Percentiles rank a stretch among this genome's conserved stretches.
These are phyloP conservation scores for Zoanthus sociatus DNA, from an alignment of 92 coral and sea anemone species.

Conservation along the genomic window DNA sequence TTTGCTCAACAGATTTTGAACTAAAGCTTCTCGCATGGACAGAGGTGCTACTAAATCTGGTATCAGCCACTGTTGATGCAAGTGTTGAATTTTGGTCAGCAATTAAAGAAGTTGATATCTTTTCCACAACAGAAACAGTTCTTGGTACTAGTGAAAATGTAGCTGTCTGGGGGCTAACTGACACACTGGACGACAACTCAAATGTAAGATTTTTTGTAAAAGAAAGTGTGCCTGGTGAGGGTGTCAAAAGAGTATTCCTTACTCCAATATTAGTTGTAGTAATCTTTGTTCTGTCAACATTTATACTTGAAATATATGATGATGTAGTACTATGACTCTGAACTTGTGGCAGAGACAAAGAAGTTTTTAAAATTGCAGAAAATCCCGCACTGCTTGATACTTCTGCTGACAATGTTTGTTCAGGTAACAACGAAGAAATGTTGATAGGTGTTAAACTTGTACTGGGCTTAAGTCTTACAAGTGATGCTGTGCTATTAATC, in stretches of 20 bases:
- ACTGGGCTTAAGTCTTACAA: conserved; percentile 29
- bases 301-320: neutral
- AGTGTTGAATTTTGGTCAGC: neutral
- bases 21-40: neutral
- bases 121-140: conserved; percentile 9
- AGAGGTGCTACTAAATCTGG: neutral
- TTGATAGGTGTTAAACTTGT: neutral
- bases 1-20: neutral
- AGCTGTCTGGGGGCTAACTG: conserved; percentile 11
- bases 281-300: neutral
- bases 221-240: conserved; percentile 14
- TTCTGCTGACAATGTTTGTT: conserved; percentile 18
- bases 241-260: neutral
- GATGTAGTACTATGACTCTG: conserved; percentile 28
- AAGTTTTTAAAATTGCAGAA: neutral
- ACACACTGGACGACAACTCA: conserved; percentile 23
- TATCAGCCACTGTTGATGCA: neutral
- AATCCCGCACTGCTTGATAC: neutral
- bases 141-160: conserved; percentile 20
- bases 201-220: neutral
- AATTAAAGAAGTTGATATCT: neutral
- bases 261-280: neutral
- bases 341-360: neutral
- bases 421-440: neutral
- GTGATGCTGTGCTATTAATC: conserved; percentile 31